These are phyloP conservation scores for Phyllotreta striolata DNA, from an alignment of 2,888 invertebrate species.

Conservation along the genomic window DNA sequence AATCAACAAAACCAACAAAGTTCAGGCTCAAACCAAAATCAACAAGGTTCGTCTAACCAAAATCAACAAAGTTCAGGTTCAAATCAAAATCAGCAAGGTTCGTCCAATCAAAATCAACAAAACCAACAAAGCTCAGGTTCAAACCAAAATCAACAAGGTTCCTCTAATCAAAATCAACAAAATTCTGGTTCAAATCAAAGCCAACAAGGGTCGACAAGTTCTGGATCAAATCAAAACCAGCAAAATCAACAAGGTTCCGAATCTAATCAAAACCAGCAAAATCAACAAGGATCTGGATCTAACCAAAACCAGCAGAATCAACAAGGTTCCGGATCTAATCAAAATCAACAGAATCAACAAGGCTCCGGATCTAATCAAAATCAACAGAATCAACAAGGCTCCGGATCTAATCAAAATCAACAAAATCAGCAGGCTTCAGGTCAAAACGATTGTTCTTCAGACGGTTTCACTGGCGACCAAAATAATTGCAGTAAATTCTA, in stretches of 20 bases:
- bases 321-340: not conserved
- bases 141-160: conserved; percentile 36
- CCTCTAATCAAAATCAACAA: conserved; percentile 35
- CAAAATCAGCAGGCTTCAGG: conserved; percentile 22
- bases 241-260: conserved; percentile 19
- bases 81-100: conserved; percentile 39
- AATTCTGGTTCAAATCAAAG: conserved; percentile 30
- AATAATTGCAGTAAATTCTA: conserved; percentile 78
- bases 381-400: conserved; percentile 34
- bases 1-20: conserved; percentile 22
- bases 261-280: conserved; percentile 33
- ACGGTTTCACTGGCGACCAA: conserved; percentile 76
- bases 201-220: conserved; percentile 29
- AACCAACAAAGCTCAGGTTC: conserved; percentile 28
- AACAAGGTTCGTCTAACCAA: conserved; percentile 30
- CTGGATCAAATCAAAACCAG: conserved; percentile 35
- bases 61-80: conserved; percentile 36
- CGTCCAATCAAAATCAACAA: conserved; percentile 38
- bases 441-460: conserved; percentile 63
- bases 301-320: conserved; percentile 19
- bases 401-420: conserved; percentile 33
- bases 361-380: conserved; percentile 26
- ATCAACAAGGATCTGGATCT: conserved; percentile 24
- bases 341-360: conserved; percentile 26
- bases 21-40: conserved; percentile 26